Evolutionary conservation across 2,888 invertebrate species (phyloP).

Genomic region (Papilio demoleus): DNA sequence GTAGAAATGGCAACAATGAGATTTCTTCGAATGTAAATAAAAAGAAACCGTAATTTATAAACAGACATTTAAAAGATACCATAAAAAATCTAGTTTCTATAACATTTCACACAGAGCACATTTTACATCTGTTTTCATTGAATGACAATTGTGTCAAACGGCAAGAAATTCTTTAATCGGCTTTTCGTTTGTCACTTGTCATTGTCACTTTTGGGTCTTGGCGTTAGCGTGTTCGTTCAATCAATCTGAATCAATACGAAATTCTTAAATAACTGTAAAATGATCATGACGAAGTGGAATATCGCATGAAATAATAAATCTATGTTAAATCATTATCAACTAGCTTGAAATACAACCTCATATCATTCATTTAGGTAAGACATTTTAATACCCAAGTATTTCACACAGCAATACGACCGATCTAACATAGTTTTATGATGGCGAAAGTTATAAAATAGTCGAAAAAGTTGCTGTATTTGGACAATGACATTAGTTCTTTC

Average conservation of each 20-base stretch:
- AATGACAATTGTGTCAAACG: background rate
- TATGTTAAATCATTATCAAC: background rate
- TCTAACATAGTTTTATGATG: background rate
- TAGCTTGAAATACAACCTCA: constrained; percentile 14
- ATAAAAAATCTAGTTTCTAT: background rate
- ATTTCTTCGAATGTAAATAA: background rate
- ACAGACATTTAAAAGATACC: background rate
- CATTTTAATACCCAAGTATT: background rate
- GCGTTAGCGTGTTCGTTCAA: background rate
- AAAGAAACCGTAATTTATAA: background rate
- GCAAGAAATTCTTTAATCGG: background rate
- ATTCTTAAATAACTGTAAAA: background rate
- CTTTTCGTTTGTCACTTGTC: background rate
- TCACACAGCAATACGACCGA: constrained; percentile 7
- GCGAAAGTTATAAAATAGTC: constrained; percentile 21
- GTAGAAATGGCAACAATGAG: no score
- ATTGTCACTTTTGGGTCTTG: background rate
- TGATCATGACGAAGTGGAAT: constrained; percentile 1
- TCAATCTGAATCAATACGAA: background rate
- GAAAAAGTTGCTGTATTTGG: constrained; percentile 26
- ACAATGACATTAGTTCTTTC: constrained; percentile 39
- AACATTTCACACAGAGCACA: no score
- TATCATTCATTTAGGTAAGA: constrained; percentile 29
- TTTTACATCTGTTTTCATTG: no score
- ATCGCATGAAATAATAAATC: constrained; percentile 1